Conservation (phyloP, 2,797 vertebrate genomes). For the Columba guinea region DNA sequence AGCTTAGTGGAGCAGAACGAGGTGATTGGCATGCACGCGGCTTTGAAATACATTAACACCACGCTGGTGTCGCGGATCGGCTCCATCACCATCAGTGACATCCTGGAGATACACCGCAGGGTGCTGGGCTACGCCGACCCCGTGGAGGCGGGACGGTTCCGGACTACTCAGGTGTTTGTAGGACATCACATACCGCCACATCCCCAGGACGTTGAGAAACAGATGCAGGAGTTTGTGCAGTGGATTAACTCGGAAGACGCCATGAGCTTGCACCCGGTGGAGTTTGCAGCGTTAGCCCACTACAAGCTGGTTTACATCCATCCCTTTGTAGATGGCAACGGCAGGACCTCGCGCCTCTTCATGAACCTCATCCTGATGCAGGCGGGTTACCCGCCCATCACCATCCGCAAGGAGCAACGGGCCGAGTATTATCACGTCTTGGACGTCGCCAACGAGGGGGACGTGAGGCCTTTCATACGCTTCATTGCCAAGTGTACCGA, state of each 20-base stretch:
- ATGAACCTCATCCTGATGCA: constrained; percentile 99
- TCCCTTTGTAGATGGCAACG: constrained; percentile 94
- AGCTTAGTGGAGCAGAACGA: constrained; percentile 97
- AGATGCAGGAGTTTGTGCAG: constrained; percentile 92
- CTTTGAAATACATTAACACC: constrained; percentile 94
- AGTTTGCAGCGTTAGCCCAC: constrained; percentile 92
- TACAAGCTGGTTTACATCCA: constrained; percentile 98
- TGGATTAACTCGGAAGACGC: constrained; percentile 97
- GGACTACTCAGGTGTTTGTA: constrained; percentile 92
- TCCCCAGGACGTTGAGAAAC: constrained; percentile 87
- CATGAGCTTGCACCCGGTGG: constrained; percentile 91
- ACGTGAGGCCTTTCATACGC: constrained; percentile 95
- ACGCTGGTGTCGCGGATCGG: constrained; percentile 87
- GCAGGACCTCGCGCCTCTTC: constrained; percentile 90
- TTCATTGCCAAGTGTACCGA: constrained; percentile 96
- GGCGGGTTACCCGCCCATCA: constrained; percentile 93
- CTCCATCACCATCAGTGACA: constrained; percentile 80
- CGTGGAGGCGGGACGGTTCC: constrained; percentile 89
- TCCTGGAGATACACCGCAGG: constrained; percentile 92
- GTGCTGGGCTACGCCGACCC: constrained; percentile 95
- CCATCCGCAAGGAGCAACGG: constrained; percentile 93
- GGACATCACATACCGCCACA: constrained; percentile 95
- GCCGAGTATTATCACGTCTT: constrained; percentile 90
- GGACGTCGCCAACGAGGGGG: constrained; percentile 94
- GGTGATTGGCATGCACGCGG: constrained; percentile 92